These are phyloP conservation scores for Entomobrya multifasciata DNA, from an alignment of 2,888 invertebrate genomes.

Conservation along the genomic window DNA sequence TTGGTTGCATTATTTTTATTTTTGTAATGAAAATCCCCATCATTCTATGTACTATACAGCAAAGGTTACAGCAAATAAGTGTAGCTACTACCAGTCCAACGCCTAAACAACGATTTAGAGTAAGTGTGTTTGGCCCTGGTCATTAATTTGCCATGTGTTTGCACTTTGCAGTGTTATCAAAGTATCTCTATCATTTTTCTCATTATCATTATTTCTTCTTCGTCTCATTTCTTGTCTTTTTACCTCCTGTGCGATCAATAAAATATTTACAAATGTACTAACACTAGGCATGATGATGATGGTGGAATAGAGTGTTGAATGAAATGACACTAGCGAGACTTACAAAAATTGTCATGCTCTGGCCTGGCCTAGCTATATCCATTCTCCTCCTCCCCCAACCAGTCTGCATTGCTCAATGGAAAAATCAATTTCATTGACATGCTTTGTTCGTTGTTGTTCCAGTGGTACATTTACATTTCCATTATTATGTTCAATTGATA, in stretches of 20 bases:
- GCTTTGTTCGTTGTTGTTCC: constrained; percentile 5
- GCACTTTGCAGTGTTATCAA: constrained; percentile 49
- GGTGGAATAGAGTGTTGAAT: constrained; percentile 59
- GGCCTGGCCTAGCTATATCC: not conserved
- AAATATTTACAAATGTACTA: constrained; percentile 50
- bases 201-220: not conserved
- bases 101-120: constrained; percentile 78
- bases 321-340: constrained; percentile 61
- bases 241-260: constrained; percentile 36
- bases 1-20: not conserved
- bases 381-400: not conserved
- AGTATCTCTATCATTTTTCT: constrained; percentile 17
- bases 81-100: constrained; percentile 71
- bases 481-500: not conserved
- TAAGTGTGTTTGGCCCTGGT: constrained; percentile 74
- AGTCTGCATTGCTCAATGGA: constrained; percentile 71
- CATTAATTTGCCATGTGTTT: constrained; percentile 55
- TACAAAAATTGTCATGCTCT: constrained; percentile 17
- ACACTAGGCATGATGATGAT: constrained; percentile 44
- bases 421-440: constrained; percentile 70
- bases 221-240: constrained; percentile 45
- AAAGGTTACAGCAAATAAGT: constrained; percentile 80
- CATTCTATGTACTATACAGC: constrained; percentile 72
- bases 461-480: constrained; percentile 3
- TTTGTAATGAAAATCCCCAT: not conserved